Evolutionary conservation across 1,140 invertebrate genomes (phyloP).

Genomic region (Drosophila novamexicana): DNA sequence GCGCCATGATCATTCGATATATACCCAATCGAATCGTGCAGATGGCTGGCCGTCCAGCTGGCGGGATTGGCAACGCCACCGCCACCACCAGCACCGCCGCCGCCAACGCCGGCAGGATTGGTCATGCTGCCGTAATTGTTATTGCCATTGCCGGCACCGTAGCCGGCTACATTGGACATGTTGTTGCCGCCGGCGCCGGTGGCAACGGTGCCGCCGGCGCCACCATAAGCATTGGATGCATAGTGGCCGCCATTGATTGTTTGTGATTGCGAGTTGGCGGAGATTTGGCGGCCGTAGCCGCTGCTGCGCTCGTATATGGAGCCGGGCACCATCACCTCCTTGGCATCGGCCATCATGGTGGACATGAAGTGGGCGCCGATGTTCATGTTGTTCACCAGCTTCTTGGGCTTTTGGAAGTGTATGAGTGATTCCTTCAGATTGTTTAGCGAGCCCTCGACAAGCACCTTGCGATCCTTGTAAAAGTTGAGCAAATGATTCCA

Average conservation of each 20-base stretch:
- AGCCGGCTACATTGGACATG: conserved; percentile 23
- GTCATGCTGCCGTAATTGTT: neutral
- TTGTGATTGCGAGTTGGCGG: conserved; percentile 49
- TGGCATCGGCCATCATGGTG: conserved; percentile 96
- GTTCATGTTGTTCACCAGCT: conserved; percentile 96
- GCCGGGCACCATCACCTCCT: conserved; percentile 95
- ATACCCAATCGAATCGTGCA: conserved; percentile 96
- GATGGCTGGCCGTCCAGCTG: conserved; percentile 50
- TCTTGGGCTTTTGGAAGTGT: conserved; percentile 98
- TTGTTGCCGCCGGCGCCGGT: conserved; percentile 7
- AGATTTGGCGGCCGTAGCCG: conserved; percentile 85
- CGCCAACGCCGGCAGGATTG: neutral
- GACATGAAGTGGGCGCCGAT: conserved; percentile 99
- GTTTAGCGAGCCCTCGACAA: conserved; percentile 98
- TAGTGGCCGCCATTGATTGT: conserved; percentile 75
- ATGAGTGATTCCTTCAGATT: conserved; percentile 99
- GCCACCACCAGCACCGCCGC: neutral
- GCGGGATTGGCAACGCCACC: neutral
- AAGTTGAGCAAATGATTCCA: conserved; percentile 99
- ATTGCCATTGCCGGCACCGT: conserved; percentile 10
- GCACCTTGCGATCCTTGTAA: conserved; percentile 98
- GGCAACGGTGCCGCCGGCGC: conserved; percentile 9
- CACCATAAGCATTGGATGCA: conserved; percentile 12
- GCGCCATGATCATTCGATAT: conserved; percentile 94
- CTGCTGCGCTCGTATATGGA: conserved; percentile 89